Conservation (phyloP, 2,888 invertebrate species). For the Marronus borbonicus region DNA sequence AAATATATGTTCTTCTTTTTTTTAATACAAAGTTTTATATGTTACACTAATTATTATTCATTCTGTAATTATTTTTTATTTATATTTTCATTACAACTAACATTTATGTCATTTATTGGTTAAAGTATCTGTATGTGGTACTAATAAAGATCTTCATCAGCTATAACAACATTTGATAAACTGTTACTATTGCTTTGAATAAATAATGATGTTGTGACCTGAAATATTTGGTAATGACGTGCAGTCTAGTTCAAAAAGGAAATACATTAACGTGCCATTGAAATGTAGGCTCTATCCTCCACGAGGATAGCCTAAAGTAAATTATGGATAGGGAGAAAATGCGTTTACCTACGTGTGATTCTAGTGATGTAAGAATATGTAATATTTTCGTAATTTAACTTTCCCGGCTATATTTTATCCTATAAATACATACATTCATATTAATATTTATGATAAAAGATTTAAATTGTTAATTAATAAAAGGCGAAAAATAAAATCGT, state of each 20-base stretch:
- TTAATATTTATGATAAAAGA: constrained; percentile 48
- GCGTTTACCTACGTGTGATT: constrained; percentile 48
- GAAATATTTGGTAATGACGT: constrained; percentile 11
- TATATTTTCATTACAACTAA: no score
- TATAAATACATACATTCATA: constrained; percentile 46
- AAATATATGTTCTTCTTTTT: no score
- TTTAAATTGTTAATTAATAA: constrained; percentile 41
- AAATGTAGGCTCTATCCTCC: constrained; percentile 14
- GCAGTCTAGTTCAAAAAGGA: constrained; percentile 1
- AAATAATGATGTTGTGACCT: constrained; percentile 12
- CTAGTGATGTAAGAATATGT: constrained; percentile 49
- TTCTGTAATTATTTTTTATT: no score
- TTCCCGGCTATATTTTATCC: constrained; percentile 47
- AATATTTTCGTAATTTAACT: constrained; percentile 50
- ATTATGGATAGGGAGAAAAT: constrained; percentile 48
- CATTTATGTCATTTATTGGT: no score
- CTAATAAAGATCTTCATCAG: not conserved
- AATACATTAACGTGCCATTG: constrained; percentile 30
- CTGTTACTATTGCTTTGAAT: not conserved
- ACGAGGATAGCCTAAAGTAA: constrained; percentile 14
- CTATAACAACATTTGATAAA: constrained; percentile 1
- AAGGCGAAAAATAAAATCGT: constrained; percentile 43
- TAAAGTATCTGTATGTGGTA: not conserved
- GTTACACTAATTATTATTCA: no score
- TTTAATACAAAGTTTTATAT: no score